Base-by-base conservation (phyloP, 1,140 invertebrate species). In the Triops cancriformis region DNA sequence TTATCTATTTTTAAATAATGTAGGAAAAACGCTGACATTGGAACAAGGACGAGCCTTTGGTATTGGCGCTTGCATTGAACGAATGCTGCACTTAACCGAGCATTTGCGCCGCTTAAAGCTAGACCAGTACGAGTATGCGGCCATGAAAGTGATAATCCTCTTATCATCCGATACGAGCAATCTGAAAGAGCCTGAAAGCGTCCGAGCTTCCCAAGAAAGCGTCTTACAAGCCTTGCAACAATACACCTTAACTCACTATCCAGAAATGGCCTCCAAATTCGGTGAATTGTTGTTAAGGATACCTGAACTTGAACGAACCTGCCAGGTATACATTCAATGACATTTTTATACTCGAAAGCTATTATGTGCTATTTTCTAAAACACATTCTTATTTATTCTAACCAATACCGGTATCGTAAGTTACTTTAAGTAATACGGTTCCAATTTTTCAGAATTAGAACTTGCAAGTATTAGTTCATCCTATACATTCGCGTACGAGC, bases 41-140 rank as follows among this genome's bases (percentile, higher is more conserved):
- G 88, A 91, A 75, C 90, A 92, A 83, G 92, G 92, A 7, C 87
- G 88, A 80, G 88, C 90, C 82, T 87, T 91, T 41, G 90, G 90
- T 0, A 84, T 90, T 9, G 89, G 91, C 77, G 91, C 92, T 45
- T 95, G 94, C 82, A 96, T 98, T 80, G 94, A 96, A 83, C 87
- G 94, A 74, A 96, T 98, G 94, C 87, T 98, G 76, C 94, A 94
- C 84, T 93, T 98, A 82, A 96, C 96, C 0, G 94, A 98, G 83
- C 94, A 97, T 84, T 86, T 98, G 78, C 87, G 94, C 80, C 86
- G 94, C 81, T 86, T 98, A 45, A 89, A 93, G 81, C 92, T 98
- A n/a, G 96, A 98, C 85, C 90, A 94, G 82, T 97, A 96, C 83
- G 97, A 99, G 87, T 98, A 97, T 85, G 94, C 97, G 79, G 95